Percentiles rank a stretch among this genome's conserved stretches.
Evolutionary conservation across 2,888 invertebrate species (phyloP).

Genomic region (Drosophila conformis): DNA sequence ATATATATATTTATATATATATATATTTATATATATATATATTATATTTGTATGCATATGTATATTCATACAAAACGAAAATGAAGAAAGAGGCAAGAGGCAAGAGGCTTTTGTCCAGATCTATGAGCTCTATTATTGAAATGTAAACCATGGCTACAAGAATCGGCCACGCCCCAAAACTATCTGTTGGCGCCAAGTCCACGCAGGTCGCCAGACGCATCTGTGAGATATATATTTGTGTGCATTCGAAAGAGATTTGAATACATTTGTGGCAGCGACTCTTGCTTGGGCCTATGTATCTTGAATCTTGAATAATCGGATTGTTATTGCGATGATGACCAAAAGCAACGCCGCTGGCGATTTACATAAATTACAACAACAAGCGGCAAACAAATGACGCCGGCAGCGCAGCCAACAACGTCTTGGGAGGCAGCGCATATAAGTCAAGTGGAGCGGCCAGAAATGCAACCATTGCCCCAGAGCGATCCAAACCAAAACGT

Average conservation of each 20-base stretch:
- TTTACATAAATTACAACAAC: conserved; percentile 73
- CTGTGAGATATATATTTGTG: conserved; percentile 29
- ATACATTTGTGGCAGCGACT: conserved; percentile 76
- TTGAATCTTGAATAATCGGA: conserved; percentile 21
- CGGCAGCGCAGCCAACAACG: conserved; percentile 51
- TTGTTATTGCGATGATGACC: conserved; percentile 27
- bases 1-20: neutral
- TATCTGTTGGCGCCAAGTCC: conserved; percentile 2
- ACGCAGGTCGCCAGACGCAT: conserved; percentile 16
- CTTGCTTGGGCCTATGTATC: conserved; percentile 28
- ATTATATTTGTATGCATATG: neutral
- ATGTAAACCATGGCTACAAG: conserved; percentile 58
- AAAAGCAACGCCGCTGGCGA: conserved; percentile 30
- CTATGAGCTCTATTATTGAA: conserved; percentile 25
- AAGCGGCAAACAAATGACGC: conserved; percentile 24
- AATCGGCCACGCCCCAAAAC: conserved; percentile 49
- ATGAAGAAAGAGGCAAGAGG: conserved; percentile 4
- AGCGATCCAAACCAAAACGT: conserved; percentile 64
- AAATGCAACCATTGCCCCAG: conserved; percentile 76
- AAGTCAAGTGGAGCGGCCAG: conserved; percentile 72
- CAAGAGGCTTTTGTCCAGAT: conserved; percentile 29
- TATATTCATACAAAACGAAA: conserved; percentile 8
- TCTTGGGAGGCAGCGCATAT: conserved; percentile 69
- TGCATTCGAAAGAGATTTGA: conserved; percentile 70
- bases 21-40: neutral